These are phyloP conservation scores for Drosophila asahinai DNA, from an alignment of 1,140 invertebrate species.

Conservation along the genomic window DNA sequence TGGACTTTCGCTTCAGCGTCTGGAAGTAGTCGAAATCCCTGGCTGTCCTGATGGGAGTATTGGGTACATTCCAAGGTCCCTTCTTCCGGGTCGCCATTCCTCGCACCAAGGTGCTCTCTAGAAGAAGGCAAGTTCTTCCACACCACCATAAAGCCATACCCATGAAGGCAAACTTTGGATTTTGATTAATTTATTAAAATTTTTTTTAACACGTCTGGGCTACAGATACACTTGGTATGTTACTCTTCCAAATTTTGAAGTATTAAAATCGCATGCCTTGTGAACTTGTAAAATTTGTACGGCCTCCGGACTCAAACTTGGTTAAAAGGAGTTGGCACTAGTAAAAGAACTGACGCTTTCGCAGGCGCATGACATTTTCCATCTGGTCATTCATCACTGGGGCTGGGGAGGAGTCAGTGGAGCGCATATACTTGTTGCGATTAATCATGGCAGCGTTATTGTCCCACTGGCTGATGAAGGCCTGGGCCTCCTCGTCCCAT, in stretches of 20 bases:
- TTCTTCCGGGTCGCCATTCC: conserved; percentile 19
- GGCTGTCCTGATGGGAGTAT: conserved; percentile 34
- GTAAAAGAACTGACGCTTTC: conserved; percentile 18
- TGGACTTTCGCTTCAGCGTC: conserved; percentile 15
- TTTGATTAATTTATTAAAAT: neutral
- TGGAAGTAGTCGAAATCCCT: conserved; percentile 43
- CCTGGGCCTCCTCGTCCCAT: conserved; percentile 10
- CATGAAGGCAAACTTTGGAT: neutral
- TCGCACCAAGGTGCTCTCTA: neutral
- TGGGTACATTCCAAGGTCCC: conserved; percentile 18
- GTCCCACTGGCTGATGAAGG: conserved; percentile 50
- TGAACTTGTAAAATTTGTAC: conserved; percentile 5
- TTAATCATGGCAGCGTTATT: conserved; percentile 16
- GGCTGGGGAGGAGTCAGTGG: neutral
- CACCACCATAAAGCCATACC: neutral
- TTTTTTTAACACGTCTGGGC: neutral
- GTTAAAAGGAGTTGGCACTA: neutral
- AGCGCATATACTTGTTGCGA: conserved; percentile 9
- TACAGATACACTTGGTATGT: neutral
- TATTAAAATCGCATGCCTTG: neutral
- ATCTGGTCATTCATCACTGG: neutral
- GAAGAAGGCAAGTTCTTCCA: neutral
- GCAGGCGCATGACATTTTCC: neutral
- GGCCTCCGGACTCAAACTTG: neutral
- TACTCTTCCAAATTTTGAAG: conserved; percentile 11